Conservation (phyloP, 2,888 invertebrate genomes). For the Agrilus cyanescens region DNA sequence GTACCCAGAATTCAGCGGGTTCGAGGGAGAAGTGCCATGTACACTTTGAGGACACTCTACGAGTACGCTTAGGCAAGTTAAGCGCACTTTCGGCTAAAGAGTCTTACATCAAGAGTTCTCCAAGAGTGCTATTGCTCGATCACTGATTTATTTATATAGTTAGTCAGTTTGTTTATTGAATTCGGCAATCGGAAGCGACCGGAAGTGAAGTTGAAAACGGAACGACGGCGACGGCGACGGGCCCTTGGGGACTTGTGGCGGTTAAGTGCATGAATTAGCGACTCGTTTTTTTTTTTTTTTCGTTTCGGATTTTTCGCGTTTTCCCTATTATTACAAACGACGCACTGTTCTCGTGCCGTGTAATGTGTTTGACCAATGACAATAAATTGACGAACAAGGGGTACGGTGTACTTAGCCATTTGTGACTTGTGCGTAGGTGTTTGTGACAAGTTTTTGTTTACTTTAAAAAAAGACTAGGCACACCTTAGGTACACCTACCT, state of each 20-base stretch:
- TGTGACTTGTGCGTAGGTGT: too few relatives aligned
- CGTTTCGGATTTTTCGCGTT: slow-evolving; percentile 9
- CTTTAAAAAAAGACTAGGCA: too few relatives aligned
- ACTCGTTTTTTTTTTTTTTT: too few relatives aligned
- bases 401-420: too few relatives aligned
- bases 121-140: slow-evolving; percentile 38
- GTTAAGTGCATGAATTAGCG: slow-evolving; percentile 13
- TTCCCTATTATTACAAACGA: slow-evolving; percentile 6
- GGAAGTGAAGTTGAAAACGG: slow-evolving; percentile 27
- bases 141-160: slow-evolving; percentile 41
- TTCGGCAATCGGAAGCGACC: slow-evolving; percentile 35
- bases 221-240: slow-evolving; percentile 28
- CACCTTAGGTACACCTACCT: too few relatives aligned
- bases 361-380: too few relatives aligned
- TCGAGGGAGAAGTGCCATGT: slow-evolving; percentile 36
- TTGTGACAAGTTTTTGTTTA: too few relatives aligned
- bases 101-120: slow-evolving; percentile 39
- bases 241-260: slow-evolving; percentile 24
- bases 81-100: slow-evolving; percentile 40
- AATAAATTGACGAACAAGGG: too few relatives aligned
- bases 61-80: slow-evolving; percentile 40
- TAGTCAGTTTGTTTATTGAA: slow-evolving; percentile 41
- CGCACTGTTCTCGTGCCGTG: too few relatives aligned
- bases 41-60: slow-evolving; percentile 39
- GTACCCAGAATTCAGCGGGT: slow-evolving; percentile 35